Evolutionary conservation across 1,140 invertebrate species (phyloP).

Genomic region (Sycophila sp.): DNA sequence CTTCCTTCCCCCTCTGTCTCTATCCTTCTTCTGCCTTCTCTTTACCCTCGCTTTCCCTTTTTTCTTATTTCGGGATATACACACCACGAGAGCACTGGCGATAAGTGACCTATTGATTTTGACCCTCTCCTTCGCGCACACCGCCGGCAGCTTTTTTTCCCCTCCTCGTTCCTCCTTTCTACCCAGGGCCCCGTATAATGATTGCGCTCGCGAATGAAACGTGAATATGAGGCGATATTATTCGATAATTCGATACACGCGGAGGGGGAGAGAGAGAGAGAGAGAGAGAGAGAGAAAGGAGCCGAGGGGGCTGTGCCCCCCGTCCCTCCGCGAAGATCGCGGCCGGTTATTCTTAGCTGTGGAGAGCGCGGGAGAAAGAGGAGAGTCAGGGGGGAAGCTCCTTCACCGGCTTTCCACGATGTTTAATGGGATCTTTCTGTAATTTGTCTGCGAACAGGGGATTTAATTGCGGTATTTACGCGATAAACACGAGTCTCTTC

Average conservation of each 20-base stretch:
- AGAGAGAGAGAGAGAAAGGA: too few species aligned
- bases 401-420: not conserved
- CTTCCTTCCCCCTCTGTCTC: not conserved
- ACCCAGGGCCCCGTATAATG: not conserved
- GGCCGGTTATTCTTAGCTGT: not conserved
- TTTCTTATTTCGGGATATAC: not conserved
- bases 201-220: slow-evolving; percentile 5
- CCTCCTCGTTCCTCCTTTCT: too few species aligned
- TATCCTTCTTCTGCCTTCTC: not conserved
- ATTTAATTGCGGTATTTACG: slow-evolving; percentile 32
- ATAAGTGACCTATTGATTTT: slow-evolving; percentile 25
- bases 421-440: slow-evolving; percentile 32
- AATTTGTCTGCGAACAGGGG: slow-evolving; percentile 30
- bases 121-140: slow-evolving; percentile 1
- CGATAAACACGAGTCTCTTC: slow-evolving; percentile 19
- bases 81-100: not conserved
- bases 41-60: not conserved
- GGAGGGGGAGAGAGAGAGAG: too few species aligned
- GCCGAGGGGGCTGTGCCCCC: not conserved
- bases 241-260: slow-evolving; percentile 15
- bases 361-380: not conserved
- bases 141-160: too few species aligned
- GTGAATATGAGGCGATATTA: slow-evolving; percentile 16
- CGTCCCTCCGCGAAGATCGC: not conserved
- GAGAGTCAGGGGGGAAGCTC: not conserved